Base-by-base conservation (phyloP, 2,113 vertebrate species). In the Maccullochella peelii region DNA sequence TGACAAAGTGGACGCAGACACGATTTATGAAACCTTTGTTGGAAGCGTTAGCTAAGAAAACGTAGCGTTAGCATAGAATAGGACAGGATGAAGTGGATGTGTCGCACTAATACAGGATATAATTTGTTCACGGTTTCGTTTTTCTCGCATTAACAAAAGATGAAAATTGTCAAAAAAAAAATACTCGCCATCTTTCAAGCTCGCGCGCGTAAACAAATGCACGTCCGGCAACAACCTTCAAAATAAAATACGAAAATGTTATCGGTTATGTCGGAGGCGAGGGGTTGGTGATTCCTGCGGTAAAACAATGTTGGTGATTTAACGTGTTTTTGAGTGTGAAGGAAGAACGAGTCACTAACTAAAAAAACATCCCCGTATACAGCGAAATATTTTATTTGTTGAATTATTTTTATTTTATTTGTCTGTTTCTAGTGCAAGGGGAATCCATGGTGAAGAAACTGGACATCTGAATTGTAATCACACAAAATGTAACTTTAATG, bases 171-270 rank as follows among this genome's bases (percentile, higher is more conserved):
- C 0, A 36, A 59, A 25, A n/a, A 33, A 12, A 47, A 7, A 42
- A 68, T 52, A 18, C 10, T 57, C 10, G 9, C 18, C 30, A n/a
- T 70, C 4, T 38, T 74, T 68, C 20, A 78, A 88, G 61, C 0
- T n/a, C 12, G 11, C 36, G 7, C 1, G 12, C 1, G 42, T 52
- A 3, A 54, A 33, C 16, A 15, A 6, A 21, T 8, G 4, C 9
- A 73, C 47, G 49, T 88, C 74, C 77, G 77, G 12, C 1, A 2
- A 1, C 0, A 27, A 4, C 50, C 30, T 82, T 82, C 82, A 86
- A 63, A 88, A 47, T 86, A 85, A 82, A 82, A 68, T 2, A 30
- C 2, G 18, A 1, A 4, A 33, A 33, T 33, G 3, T 33, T 33
- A 33, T 33, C 33, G 0, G 14, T 0, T 2, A 25, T 3, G 21